phyloP scores from a whole-genome alignment of 1,140 invertebrate species.

The Drosophila bocqueti region DNA sequence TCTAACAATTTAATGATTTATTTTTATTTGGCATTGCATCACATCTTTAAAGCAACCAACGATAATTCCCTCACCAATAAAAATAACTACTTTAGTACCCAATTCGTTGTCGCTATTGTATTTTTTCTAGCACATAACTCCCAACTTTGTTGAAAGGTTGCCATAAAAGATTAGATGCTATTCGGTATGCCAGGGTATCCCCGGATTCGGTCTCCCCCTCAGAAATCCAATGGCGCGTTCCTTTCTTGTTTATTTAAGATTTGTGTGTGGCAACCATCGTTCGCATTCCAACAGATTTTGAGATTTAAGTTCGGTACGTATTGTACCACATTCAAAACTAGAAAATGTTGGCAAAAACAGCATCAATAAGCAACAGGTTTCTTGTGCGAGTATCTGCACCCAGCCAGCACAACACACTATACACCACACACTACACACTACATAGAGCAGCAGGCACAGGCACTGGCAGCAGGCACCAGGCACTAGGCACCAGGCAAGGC shows the following conservation, averaged over 20 bases:
- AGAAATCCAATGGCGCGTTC: constrained; percentile 18
- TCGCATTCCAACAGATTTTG: constrained; percentile 59
- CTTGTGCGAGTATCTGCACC: constrained; percentile 47
- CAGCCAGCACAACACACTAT: constrained; percentile 36
- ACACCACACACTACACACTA: constrained; percentile 12
- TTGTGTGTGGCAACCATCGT: constrained; percentile 58
- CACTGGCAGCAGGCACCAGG: constrained; percentile 2
- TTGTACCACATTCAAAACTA: constrained; percentile 66
- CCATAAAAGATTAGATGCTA: background rate
- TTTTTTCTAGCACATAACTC: background rate
- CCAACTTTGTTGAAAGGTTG: background rate
- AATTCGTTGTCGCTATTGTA: background rate
- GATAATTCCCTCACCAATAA: background rate
- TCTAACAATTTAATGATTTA: background rate
- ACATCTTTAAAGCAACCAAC: background rate
- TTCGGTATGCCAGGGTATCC: constrained; percentile 14
- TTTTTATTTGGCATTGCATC: background rate
- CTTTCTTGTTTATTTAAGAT: constrained; percentile 49
- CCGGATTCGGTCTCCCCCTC: constrained; percentile 8
- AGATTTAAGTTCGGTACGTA: constrained; percentile 64
- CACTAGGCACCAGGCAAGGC: constrained; percentile 6
- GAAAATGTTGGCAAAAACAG: constrained; percentile 63
- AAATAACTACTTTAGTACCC: background rate
- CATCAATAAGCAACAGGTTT: constrained; percentile 67
- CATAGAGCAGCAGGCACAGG: constrained; percentile 17